Evolutionary conservation across 2,113 vertebrate species (phyloP).

Genomic region (Anseranas semipalmata): DNA sequence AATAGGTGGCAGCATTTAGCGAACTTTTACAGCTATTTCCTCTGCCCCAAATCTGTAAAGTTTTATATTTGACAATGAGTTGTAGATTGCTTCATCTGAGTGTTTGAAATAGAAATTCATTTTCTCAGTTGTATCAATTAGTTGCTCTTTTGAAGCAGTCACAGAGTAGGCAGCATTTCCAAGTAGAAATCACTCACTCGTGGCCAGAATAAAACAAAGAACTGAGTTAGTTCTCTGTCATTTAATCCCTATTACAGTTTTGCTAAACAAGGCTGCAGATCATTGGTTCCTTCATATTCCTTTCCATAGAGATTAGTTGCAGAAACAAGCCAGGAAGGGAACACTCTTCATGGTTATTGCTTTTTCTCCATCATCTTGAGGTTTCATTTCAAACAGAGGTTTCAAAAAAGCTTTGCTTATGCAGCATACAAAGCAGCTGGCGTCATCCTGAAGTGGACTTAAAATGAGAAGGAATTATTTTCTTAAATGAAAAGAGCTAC

Average conservation of each 20-base stretch:
- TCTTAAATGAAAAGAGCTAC: not conserved
- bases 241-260: not conserved
- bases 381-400: not conserved
- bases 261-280: not conserved
- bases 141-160: not conserved
- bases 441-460: not conserved
- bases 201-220: not conserved
- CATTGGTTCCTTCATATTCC: not conserved
- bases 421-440: not conserved
- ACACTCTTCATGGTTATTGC: not conserved
- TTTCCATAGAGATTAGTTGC: not conserved
- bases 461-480: not conserved
- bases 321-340: not conserved
- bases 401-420: not conserved
- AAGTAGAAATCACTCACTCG: not conserved
- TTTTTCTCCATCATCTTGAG: not conserved
- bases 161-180: not conserved
- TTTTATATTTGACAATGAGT: not conserved
- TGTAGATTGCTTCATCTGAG: not conserved
- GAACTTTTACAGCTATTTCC: not conserved
- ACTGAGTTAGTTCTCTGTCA: not conserved
- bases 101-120: not conserved
- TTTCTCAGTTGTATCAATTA: not conserved
- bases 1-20: not conserved
- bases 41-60: not conserved